Evolutionary conservation across 2,797 vertebrate genomes (phyloP).

Genomic region (Ammospiza maritima): DNA sequence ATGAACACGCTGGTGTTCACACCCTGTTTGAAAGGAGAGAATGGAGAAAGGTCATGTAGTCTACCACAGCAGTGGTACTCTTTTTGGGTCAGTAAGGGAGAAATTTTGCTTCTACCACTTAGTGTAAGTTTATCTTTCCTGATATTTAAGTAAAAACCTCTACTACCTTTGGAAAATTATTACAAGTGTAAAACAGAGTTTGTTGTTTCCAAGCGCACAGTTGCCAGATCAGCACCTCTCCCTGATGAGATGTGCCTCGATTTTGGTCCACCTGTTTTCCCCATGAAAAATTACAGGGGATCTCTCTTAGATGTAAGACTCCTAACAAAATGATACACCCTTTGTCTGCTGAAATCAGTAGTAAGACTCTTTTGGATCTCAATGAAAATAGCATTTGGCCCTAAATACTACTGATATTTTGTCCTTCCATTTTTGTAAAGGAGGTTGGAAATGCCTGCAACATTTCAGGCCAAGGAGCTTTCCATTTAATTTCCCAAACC

Average conservation of each 20-base stretch:
- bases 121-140: neutral
- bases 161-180: neutral
- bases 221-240: neutral
- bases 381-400: neutral
- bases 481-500: neutral
- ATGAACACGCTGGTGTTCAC: neutral
- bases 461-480: neutral
- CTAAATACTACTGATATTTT: neutral
- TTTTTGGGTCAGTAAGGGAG: neutral
- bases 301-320: neutral
- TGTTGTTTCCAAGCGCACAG: neutral
- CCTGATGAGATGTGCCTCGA: neutral
- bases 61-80: neutral
- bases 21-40: neutral
- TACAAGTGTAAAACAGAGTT: neutral
- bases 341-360: neutral
- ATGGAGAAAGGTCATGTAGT: neutral
- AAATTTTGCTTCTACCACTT: neutral
- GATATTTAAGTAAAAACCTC: neutral
- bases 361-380: neutral
- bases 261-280: neutral
- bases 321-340: neutral
- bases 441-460: neutral
- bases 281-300: neutral
- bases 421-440: neutral